Percentiles rank a stretch among this genome's conserved stretches.
Conservation (phyloP, 1,140 invertebrate species). For the Apis dorsata region DNA sequence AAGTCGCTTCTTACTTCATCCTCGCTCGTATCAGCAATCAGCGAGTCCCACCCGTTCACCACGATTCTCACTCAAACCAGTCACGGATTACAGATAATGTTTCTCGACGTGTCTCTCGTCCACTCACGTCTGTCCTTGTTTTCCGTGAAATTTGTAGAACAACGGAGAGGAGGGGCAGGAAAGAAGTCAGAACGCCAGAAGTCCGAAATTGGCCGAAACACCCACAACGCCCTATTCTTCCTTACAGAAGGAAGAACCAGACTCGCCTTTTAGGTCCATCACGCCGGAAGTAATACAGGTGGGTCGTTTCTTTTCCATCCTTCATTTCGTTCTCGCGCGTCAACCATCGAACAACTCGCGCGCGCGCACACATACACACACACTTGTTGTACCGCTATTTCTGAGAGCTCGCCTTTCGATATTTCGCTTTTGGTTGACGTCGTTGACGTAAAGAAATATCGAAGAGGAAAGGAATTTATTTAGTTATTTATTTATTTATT, state of each 20-base stretch:
- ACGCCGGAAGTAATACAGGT: constrained; percentile 74
- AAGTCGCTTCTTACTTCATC: background rate
- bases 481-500: no score
- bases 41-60: background rate
- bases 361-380: background rate
- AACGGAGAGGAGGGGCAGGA: constrained; percentile 51
- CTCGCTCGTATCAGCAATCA: background rate
- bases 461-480: no score
- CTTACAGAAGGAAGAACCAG: constrained; percentile 49
- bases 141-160: constrained; percentile 52
- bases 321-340: background rate
- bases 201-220: constrained; percentile 51
- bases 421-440: background rate
- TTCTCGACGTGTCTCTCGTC: background rate
- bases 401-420: background rate
- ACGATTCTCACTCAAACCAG: no score
- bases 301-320: constrained; percentile 21
- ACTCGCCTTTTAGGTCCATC: constrained; percentile 59
- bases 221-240: constrained; percentile 66
- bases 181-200: constrained; percentile 59
- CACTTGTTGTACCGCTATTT: background rate
- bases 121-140: no score
- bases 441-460: background rate
- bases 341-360: background rate
- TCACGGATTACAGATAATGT: background rate